A percentile compares a stretch with the other conserved stretches of the same genome.
These are phyloP conservation scores for Pseudococcus longispinus DNA, from an alignment of 2,888 invertebrate species.

Conservation along the genomic window DNA sequence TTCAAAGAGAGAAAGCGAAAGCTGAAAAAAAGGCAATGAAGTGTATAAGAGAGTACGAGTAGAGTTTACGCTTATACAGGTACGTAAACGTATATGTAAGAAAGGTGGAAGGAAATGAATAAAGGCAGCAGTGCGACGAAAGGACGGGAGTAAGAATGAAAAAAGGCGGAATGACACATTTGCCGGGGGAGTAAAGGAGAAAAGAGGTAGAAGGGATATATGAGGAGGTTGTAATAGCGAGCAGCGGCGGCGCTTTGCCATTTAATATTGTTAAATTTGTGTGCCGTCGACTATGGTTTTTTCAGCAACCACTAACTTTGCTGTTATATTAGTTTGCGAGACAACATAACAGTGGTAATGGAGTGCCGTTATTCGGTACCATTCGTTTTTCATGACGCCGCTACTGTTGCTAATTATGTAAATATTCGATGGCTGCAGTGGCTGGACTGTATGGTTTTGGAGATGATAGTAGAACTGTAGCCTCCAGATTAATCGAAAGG, in stretches of 20 bases:
- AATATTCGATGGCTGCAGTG: conserved; percentile 73
- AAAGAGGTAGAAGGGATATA: conserved; percentile 57
- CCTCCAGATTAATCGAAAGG: conserved; percentile 58
- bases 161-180: conserved; percentile 45
- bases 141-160: not conserved
- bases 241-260: conserved; percentile 41
- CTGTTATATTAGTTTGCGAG: conserved; percentile 31
- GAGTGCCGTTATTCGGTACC: conserved; percentile 45
- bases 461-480: conserved; percentile 72
- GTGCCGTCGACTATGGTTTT: conserved; percentile 43
- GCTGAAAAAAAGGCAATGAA: not conserved
- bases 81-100: not conserved
- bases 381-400: conserved; percentile 44
- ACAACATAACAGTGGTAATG: conserved; percentile 47
- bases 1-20: not conserved
- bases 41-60: not conserved
- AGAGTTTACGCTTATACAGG: not conserved
- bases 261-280: conserved; percentile 41
- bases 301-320: conserved; percentile 44
- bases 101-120: not conserved
- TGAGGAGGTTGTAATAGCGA: conserved; percentile 56
- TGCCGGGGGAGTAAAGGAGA: not conserved
- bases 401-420: conserved; percentile 26
- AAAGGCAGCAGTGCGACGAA: not conserved
- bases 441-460: conserved; percentile 81